Percentiles rank a stretch among this genome's conserved stretches.
Conservation (phyloP, 2,113 vertebrate genomes). For the Hucho hucho region DNA sequence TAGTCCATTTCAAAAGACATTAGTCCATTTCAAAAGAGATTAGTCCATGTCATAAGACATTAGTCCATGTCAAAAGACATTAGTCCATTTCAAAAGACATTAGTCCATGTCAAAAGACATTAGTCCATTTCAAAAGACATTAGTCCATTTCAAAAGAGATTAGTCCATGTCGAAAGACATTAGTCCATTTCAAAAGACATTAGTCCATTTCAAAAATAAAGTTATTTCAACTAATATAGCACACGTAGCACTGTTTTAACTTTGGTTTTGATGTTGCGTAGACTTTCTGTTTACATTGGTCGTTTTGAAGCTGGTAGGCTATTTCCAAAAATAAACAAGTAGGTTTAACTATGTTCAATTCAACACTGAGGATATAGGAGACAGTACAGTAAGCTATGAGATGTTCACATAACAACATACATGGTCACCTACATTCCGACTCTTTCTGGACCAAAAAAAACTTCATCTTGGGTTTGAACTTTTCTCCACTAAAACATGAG, state of each 20-base stretch:
- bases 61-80: conserved; percentile 52
- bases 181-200: conserved; percentile 51
- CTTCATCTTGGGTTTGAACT: too few relatives aligned
- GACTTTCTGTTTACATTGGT: too few relatives aligned
- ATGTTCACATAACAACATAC: too few relatives aligned
- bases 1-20: conserved; percentile 51
- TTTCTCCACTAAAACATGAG: background rate
- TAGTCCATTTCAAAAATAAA: conserved; percentile 43
- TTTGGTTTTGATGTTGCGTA: too few relatives aligned
- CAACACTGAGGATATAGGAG: too few relatives aligned
- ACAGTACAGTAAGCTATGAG: too few relatives aligned
- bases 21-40: conserved; percentile 53
- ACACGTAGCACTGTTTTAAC: background rate
- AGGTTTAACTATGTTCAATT: too few relatives aligned
- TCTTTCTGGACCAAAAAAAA: too few relatives aligned
- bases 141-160: conserved; percentile 53
- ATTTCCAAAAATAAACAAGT: too few relatives aligned
- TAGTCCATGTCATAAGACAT: conserved; percentile 50
- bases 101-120: conserved; percentile 52
- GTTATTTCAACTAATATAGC: background rate
- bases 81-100: conserved; percentile 51
- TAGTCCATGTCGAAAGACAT: too few relatives aligned
- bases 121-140: conserved; percentile 51
- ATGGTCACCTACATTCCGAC: too few relatives aligned
- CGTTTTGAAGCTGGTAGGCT: too few relatives aligned